Conservation (phyloP, 2,113 vertebrate genomes). For the Podocnemis expansa region DNA sequence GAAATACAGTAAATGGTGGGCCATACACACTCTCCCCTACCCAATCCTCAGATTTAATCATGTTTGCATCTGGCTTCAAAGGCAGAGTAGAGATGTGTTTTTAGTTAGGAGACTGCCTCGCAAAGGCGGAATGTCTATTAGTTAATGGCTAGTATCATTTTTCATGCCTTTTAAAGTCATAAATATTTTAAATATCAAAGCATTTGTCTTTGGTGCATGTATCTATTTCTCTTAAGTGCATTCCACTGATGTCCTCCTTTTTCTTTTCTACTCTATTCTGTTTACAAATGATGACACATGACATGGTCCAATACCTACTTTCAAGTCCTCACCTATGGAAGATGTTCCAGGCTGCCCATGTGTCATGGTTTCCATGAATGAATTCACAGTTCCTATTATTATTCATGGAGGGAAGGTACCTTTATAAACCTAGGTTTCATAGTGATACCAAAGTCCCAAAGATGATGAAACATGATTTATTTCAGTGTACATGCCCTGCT, state of each 20-base stretch:
- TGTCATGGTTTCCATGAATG: not conserved
- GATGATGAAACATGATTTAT: not conserved
- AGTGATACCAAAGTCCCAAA: not conserved
- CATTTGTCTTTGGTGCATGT: conserved; percentile 79
- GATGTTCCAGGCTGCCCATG: conserved; percentile 47
- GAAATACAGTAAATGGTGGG: conserved; percentile 50
- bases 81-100: conserved; percentile 87
- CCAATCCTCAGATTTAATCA: conserved; percentile 78
- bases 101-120: conserved; percentile 90
- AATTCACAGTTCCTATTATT: not conserved
- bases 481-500: not conserved
- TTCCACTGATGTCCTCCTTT: conserved; percentile 74
- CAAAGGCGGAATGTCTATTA: conserved; percentile 85
- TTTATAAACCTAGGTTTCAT: not conserved
- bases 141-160: conserved; percentile 91
- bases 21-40: conserved; percentile 42
- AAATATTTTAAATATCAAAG: conserved; percentile 93
- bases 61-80: conserved; percentile 83
- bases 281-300: conserved; percentile 73
- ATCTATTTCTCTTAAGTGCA: conserved; percentile 86
- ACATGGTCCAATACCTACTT: conserved; percentile 65
- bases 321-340: conserved; percentile 20
- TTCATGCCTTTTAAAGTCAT: conserved; percentile 92
- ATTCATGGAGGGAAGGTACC: not conserved
- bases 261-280: conserved; percentile 69